Evolutionary conservation across 2,888 invertebrate species (phyloP).

Genomic region (Dysmachus trigonus): DNA sequence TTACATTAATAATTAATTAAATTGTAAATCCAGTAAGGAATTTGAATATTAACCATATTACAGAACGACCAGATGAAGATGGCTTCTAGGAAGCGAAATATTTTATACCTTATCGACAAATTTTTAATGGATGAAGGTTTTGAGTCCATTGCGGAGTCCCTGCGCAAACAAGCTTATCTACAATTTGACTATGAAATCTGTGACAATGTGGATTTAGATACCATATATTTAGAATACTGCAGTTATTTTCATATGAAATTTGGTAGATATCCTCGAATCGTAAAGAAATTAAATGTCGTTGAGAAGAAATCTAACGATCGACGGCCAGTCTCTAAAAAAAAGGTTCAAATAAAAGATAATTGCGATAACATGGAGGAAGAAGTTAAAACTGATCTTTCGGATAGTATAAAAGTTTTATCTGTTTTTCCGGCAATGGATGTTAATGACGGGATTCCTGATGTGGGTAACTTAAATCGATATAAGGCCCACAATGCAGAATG

Average conservation of each 20-base stretch:
- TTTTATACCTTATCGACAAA: slow-evolving; percentile 73
- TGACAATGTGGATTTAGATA: slow-evolving; percentile 90
- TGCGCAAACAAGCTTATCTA: slow-evolving; percentile 78
- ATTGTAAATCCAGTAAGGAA: not conserved
- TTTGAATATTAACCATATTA: not conserved
- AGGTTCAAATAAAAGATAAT: not conserved
- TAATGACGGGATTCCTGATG: not conserved
- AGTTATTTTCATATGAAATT: slow-evolving; percentile 86
- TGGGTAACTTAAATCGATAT: not conserved
- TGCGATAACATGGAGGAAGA: not conserved
- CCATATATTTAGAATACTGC: slow-evolving; percentile 87
- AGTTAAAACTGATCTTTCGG: not conserved
- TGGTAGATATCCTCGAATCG: slow-evolving; percentile 85
- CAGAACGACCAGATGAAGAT: not conserved
- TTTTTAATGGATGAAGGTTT: slow-evolving; percentile 76
- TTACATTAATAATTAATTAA: not conserved
- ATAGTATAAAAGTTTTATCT: not conserved
- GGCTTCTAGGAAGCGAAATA: slow-evolving; percentile 62
- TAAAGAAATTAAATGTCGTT: slow-evolving; percentile 64
- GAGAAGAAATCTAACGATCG: slow-evolving; percentile 21
- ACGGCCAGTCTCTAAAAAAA: not conserved
- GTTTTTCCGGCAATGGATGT: not conserved
- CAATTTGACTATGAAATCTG: slow-evolving; percentile 77
- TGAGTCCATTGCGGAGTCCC: slow-evolving; percentile 70
- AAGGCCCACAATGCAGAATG: slow-evolving; percentile 65